Conservation (phyloP, 2,888 invertebrate species). For the Amiota communis region DNA sequence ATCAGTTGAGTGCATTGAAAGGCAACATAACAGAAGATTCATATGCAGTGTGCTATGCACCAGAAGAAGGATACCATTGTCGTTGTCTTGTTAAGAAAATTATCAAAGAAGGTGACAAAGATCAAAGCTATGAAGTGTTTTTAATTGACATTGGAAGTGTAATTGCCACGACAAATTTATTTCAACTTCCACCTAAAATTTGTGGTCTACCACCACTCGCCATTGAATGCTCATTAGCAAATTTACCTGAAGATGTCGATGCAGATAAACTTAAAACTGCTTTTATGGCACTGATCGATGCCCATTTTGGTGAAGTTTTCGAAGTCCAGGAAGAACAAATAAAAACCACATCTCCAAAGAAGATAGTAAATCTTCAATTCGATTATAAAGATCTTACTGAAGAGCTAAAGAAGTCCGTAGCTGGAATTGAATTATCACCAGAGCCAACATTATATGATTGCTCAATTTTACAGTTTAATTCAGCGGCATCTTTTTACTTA, state of each 20-base stretch:
- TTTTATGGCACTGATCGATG: slow-evolving; percentile 73
- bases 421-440: slow-evolving; percentile 52
- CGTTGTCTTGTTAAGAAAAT: slow-evolving; percentile 80
- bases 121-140: slow-evolving; percentile 80
- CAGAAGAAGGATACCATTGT: slow-evolving; percentile 89
- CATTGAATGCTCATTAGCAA: slow-evolving; percentile 59
- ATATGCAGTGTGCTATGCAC: slow-evolving; percentile 52
- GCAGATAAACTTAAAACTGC: slow-evolving; percentile 58
- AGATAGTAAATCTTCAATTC: slow-evolving; percentile 76
- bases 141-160: slow-evolving; percentile 82
- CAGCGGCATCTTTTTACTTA: slow-evolving; percentile 83
- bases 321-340: slow-evolving; percentile 77
- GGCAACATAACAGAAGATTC: slow-evolving; percentile 33
- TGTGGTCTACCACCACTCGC: slow-evolving; percentile 70
- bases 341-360: slow-evolving; percentile 73
- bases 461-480: slow-evolving; percentile 80
- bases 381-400: slow-evolving; percentile 76
- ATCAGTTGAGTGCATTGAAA: slow-evolving; percentile 38
- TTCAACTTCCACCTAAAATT: slow-evolving; percentile 76
- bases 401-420: slow-evolving; percentile 67
- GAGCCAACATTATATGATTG: slow-evolving; percentile 76
- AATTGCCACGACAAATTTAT: slow-evolving; percentile 75
- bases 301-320: slow-evolving; percentile 76
- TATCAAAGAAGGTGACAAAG: slow-evolving; percentile 80
- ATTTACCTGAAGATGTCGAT: slow-evolving; percentile 54